A percentile compares a stretch with the other conserved stretches of the same genome.
These are phyloP conservation scores for Poeciliopsis infans DNA, from an alignment of 2,797 vertebrate genomes.

Conservation along the genomic window DNA sequence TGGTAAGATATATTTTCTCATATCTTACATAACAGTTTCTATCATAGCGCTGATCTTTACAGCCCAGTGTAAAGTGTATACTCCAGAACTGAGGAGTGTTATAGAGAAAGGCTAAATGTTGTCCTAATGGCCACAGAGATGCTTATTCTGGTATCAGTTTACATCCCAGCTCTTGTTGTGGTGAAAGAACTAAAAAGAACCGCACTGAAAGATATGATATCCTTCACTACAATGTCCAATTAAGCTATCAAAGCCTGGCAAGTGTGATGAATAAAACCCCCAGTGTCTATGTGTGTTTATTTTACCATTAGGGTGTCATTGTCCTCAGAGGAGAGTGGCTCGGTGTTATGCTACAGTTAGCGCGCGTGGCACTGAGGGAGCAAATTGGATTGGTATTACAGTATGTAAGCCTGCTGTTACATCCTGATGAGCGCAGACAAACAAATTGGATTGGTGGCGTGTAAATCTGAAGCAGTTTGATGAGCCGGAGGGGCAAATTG, in stretches of 20 bases:
- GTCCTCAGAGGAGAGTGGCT: conserved; percentile 35
- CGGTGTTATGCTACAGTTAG: conserved; percentile 66
- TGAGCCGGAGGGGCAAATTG: conserved; percentile 84
- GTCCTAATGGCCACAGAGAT: neutral
- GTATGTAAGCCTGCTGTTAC: conserved; percentile 63
- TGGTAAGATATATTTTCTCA: neutral
- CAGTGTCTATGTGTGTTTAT: conserved; percentile 64
- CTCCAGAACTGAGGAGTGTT: neutral
- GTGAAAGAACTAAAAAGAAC: conserved; percentile 7
- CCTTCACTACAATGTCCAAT: conserved; percentile 51
- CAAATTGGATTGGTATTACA: conserved; percentile 91
- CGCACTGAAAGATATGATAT: conserved; percentile 27
- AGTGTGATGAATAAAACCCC: conserved; percentile 57
- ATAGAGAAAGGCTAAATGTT: neutral
- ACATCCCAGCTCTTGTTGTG: neutral
- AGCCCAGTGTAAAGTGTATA: neutral
- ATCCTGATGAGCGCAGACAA: conserved; percentile 78
- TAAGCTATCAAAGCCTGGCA: conserved; percentile 36
- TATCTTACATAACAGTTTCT: neutral
- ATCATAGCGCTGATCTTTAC: neutral
- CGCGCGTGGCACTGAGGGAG: conserved; percentile 82
- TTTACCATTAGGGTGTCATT: conserved; percentile 63
- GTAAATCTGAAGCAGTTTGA: conserved; percentile 87
- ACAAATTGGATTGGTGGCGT: conserved; percentile 91
- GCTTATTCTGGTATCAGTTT: neutral